Conservation (phyloP, 2,113 vertebrate genomes). For the Podiceps cristatus region DNA sequence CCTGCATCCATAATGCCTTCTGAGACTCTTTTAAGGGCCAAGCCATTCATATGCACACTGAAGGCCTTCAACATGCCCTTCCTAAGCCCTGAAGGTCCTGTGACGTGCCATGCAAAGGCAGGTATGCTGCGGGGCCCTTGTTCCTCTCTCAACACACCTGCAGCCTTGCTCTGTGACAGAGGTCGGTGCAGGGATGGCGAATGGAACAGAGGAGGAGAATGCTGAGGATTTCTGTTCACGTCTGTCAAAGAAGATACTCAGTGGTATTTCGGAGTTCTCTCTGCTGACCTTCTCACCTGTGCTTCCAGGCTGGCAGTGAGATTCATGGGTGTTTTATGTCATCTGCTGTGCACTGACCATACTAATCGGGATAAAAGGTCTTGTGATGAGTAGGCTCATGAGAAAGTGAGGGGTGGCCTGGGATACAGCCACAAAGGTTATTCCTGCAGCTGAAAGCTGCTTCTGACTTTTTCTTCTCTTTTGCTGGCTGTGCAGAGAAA, state of each 20-base stretch:
- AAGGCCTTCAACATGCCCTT: neutral
- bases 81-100: neutral
- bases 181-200: neutral
- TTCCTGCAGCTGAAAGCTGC: neutral
- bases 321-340: neutral
- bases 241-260: neutral
- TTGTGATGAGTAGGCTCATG: neutral
- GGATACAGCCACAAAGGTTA: neutral
- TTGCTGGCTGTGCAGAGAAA: neutral
- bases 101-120: neutral
- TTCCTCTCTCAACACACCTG: neutral
- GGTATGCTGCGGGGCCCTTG: neutral
- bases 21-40: neutral
- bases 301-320: neutral
- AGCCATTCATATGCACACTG: neutral
- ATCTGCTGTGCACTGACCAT: neutral
- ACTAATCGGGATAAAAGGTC: neutral
- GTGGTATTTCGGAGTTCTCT: neutral
- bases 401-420: neutral
- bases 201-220: neutral
- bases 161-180: neutral
- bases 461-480: neutral
- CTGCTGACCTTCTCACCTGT: neutral
- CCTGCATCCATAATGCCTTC: neutral
- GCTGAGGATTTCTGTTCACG: neutral